Evolutionary conservation across 2,113 vertebrate species (phyloP), one percentile per base, ranked within the genome.

Genomic region (Abramis brama): DNA sequence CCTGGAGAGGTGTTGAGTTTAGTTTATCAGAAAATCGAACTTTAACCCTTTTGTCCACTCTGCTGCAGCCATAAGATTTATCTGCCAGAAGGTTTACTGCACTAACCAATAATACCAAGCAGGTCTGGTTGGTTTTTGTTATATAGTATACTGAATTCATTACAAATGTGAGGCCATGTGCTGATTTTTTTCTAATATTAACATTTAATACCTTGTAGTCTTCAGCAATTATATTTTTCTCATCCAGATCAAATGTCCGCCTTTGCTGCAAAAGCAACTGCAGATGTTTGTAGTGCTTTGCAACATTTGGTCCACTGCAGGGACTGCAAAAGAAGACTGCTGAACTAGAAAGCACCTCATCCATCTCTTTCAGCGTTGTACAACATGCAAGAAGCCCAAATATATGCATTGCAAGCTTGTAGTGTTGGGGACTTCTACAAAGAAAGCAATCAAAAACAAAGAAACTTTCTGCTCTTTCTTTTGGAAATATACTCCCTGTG

Each of bases 171-270:
- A 33, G 27, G 11, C 60, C 25, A 27, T 64, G 11, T 64, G 10
- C 25, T 64, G n/a, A 64, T 13, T 27, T 66, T 5, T 25, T 17
- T 39, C 15, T 36, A 71, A 71, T 36, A 39, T 33, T 19, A 74
- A n/a, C 74, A 79, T 23, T 33, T 17, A 36, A 19, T 79, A 79
- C 30, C 77, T 79, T 21, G 55, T 62, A 79, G 55, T 79, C 55
- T 25, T 62, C 55, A 59, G 30, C 77, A 60, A 43, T 15, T 2
- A 15, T 77, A 15, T 77, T 36, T 39, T 60, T 0, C 5, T 60
- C 77, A 2, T 79, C 30, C 6, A 62, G 7, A 6, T 23, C 30
- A 7, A 39, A 10, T 3, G n/a, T 59, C 21, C 11, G 55, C 17
- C 4, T 25, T 60, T 79, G 55, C 9, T 79, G 30, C 55, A 79